phyloP scores from a whole-genome alignment of 2,888 invertebrate genomes.

The Leptinotarsa rubiginosa region DNA sequence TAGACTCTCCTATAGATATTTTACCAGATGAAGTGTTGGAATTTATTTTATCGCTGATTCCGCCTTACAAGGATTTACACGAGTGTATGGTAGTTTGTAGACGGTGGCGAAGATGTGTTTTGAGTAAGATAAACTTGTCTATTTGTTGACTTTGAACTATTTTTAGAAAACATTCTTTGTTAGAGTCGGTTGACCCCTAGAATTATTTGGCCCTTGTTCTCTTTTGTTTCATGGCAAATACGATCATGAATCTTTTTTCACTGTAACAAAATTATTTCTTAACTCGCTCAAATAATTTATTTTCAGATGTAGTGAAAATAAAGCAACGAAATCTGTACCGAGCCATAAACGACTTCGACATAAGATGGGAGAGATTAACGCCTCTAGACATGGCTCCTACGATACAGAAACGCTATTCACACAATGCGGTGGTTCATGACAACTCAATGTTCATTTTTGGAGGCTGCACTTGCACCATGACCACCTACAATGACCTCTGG shows the following conservation, averaged over 20 bases:
- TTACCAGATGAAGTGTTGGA: constrained; percentile 95
- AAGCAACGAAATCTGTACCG: constrained; percentile 80
- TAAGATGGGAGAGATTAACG: constrained; percentile 78
- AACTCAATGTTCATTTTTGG: constrained; percentile 96
- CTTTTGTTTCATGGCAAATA: constrained; percentile 21
- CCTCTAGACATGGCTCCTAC: constrained; percentile 74
- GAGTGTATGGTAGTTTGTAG: constrained; percentile 88
- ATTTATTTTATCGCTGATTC: constrained; percentile 88
- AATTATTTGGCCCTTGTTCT: constrained; percentile 27
- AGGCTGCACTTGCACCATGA: constrained; percentile 92
- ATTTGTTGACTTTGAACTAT: constrained; percentile 40
- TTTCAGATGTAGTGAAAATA: constrained; percentile 81
- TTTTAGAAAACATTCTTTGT: constrained; percentile 41
- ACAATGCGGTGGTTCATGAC: constrained; percentile 85
- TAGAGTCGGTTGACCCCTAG: constrained; percentile 29
- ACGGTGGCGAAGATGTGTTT: constrained; percentile 85
- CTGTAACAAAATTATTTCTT: background rate
- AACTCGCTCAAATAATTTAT: background rate
- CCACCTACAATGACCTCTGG: constrained; percentile 98
- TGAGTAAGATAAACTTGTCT: constrained; percentile 74
- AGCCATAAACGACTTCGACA: constrained; percentile 80
- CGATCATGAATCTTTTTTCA: constrained; percentile 21
- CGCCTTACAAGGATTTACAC: constrained; percentile 91
- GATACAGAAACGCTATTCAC: constrained; percentile 93
- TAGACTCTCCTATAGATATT: constrained; percentile 70